Base-by-base conservation (phyloP, 2,797 vertebrate genomes). In the Rhinophrynus dorsalis region DNA sequence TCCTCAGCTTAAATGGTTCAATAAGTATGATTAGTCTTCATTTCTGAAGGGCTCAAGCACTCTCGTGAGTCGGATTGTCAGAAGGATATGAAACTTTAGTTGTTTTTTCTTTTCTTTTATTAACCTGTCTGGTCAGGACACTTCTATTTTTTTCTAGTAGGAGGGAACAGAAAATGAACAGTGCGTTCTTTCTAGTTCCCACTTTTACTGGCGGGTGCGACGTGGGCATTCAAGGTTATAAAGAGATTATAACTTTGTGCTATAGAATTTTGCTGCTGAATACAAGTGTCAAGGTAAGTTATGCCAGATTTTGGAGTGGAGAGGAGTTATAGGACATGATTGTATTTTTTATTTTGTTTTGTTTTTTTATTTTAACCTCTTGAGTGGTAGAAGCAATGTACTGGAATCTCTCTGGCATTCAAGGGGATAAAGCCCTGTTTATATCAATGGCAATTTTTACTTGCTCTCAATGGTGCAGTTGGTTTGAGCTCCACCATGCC, bases 81-180 rank as follows among this genome's bases (percentile, higher is more conserved):
- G 23, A n/a, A 27, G 13, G 24, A 54, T 9, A 21, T 30, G 5
- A 17, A 18, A 30, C n/a, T n/a, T n/a, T n/a, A n/a, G n/a, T n/a
- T n/a, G n/a, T n/a, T n/a, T n/a, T n/a, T 51, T 23, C n/a, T 27
- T 58, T 24, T 37, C 2, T 56, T 56, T 56, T 56, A 58, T 27
- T 40, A 51, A 51, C 44, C 32, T 37, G 55, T 60, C 56, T 57
- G 30, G 30, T 12, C 10, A 24, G 18, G 15, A 56, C 24, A 2
- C 6, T 17, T 2, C 42, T 48, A 27, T 6, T 27, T 48, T 59
- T 50, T 52, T 15, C 32, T 17, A 47, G 24, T 3, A 60, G 48
- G 33, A 27, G 9, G 15, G 4, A 44, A 1, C 6, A 15, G 20
- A 50, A 44, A 52, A 60, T 44, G 44, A 38, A 37, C 32, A 50